Percentiles rank a stretch among this genome's conserved stretches.
Evolutionary conservation across 2,797 vertebrate species (phyloP).

Genomic region (Streptopelia turtur): DNA sequence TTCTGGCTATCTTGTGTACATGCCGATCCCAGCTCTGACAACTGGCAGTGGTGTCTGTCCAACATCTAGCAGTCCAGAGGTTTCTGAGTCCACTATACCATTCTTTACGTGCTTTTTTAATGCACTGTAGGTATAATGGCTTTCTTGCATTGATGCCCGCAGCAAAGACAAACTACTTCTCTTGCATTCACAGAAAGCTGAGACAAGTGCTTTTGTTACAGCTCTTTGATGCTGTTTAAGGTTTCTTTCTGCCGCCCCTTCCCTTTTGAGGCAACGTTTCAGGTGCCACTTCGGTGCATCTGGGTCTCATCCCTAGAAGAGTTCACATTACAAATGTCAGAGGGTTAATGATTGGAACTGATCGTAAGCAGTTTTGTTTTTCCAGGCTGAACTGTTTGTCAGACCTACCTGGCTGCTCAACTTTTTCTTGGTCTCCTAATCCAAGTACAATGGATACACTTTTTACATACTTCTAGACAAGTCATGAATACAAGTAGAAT

Average conservation of each 20-base stretch:
- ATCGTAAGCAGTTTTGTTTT: background rate
- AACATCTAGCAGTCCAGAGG: no score
- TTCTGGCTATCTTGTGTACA: fast-evolving
- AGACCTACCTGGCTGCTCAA: background rate
- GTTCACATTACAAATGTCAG: background rate
- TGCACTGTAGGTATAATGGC: background rate
- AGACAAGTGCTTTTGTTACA: background rate
- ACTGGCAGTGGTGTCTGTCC: background rate
- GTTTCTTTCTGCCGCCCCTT: background rate
- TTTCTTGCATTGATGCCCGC: background rate
- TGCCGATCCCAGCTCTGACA: background rate
- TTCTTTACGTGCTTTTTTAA: background rate
- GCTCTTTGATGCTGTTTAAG: background rate
- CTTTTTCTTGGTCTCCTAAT: background rate
- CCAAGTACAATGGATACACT: background rate
- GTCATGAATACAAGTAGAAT: background rate
- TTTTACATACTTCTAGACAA: background rate
- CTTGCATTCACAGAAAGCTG: fast-evolving
- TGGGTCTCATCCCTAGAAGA: background rate
- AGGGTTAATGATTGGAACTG: background rate
- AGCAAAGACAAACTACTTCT: background rate
- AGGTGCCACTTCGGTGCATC: background rate
- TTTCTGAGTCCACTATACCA: background rate
- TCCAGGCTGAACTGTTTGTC: background rate
- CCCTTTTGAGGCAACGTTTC: background rate